Percentiles rank a stretch among this genome's conserved stretches.
Evolutionary conservation across 2,888 invertebrate genomes (phyloP).

Genomic region (Zele albiditarsus): DNA sequence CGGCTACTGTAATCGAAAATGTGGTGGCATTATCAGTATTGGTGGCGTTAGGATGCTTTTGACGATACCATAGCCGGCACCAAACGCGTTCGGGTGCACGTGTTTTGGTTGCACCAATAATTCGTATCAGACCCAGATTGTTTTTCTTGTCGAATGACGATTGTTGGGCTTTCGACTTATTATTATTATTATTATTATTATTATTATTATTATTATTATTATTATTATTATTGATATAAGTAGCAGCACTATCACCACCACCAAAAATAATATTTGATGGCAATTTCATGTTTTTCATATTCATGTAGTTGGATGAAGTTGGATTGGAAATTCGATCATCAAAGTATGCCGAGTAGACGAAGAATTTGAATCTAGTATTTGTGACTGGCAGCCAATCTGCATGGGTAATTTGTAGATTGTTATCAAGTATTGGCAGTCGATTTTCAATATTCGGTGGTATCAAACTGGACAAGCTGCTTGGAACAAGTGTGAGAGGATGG

Average conservation of each 20-base stretch:
- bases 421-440: constrained; percentile 77
- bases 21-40: constrained; percentile 62
- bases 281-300: not conserved
- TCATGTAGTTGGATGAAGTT: not conserved
- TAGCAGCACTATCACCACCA: constrained; percentile 12
- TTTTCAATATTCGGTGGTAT: constrained; percentile 66
- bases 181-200: constrained; percentile 3
- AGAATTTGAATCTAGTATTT: constrained; percentile 89
- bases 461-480: constrained; percentile 66
- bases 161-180: not conserved
- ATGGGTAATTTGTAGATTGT: constrained; percentile 80
- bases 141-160: constrained; percentile 64
- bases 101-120: constrained; percentile 92
- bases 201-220: not conserved
- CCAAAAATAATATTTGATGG: not conserved
- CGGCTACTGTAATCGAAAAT: constrained; percentile 79
- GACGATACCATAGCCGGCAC: constrained; percentile 85
- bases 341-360: constrained; percentile 92
- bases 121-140: constrained; percentile 77
- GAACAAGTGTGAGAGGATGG: constrained; percentile 61
- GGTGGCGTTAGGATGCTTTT: constrained; percentile 65
- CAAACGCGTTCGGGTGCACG: constrained; percentile 87
- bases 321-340: constrained; percentile 77
- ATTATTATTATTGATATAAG: not conserved
- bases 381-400: constrained; percentile 87